Evolutionary conservation across 2,888 invertebrate genomes (phyloP), one percentile per base, ranked within the genome.

Genomic region (Diadromus collaris): DNA sequence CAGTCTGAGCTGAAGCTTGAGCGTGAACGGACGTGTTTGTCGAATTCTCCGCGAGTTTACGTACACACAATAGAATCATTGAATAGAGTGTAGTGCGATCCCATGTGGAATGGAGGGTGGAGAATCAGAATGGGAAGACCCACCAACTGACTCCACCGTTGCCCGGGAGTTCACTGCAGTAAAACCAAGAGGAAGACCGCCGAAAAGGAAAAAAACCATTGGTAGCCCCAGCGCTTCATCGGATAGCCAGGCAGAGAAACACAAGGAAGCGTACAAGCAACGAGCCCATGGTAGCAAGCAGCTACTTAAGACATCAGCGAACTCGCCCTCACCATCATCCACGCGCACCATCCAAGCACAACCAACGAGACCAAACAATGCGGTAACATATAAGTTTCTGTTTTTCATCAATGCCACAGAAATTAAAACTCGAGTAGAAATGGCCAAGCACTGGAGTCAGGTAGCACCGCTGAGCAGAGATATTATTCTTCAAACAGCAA

Each of bases 401-500:
- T 72, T 29, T 7, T 72, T n/a, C 64, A 64, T 72, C 3, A 64
- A 72, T 41, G 38, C 72, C 6, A 51, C 41, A 3, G 34, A 64
- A 64, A 41, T 54, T 2, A 64, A 54, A 34, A 24, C 64, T 4
- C 13, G 72, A 24, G 19, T 72, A 7, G 64, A 72, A 16, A 54
- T 64, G 72, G 51, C 63, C 2, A 13, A 58, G 6, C n/a, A 27
- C 9, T 72, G 72, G 72, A 51, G 13, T 10, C 24, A 38, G 13
- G 27, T 48, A 4, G 29, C 24, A 10, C 48, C 48, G 27, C 5
- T 3, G 16, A 32, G 34, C 9, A 72, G 51, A 19, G 72, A 72
- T 24, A 64, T 64, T 16, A 64, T 72, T 6, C 56, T 72, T 6
- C 73, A 65, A 44, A 65, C 65, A 16, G 38, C 64, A 1, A 73